Conservation (phyloP, 2,113 vertebrate genomes). For the Scomber colias region DNA sequence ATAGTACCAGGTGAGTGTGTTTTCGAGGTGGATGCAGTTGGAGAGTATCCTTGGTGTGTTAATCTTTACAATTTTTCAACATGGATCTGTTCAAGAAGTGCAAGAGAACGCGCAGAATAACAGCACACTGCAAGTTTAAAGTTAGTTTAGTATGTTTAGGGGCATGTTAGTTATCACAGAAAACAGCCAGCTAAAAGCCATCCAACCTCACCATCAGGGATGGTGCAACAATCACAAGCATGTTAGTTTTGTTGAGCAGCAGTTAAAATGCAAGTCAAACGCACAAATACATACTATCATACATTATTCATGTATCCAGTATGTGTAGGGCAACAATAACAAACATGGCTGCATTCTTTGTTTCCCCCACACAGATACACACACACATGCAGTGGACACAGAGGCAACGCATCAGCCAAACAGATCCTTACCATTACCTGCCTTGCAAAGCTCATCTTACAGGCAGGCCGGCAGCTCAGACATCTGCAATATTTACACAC, state of each 20-base stretch:
- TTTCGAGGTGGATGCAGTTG: conserved; percentile 1
- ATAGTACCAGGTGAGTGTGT: not conserved
- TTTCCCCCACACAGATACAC: conserved; percentile 9
- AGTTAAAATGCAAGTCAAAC: conserved; percentile 61
- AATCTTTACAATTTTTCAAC: conserved; percentile 11
- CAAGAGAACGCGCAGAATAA: not conserved
- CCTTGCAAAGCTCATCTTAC: conserved; percentile 89
- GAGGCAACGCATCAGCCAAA: conserved; percentile 79
- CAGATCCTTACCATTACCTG: conserved; percentile 94
- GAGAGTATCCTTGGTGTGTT: conserved; percentile 71
- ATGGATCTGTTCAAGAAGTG: not conserved
- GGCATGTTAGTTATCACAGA: conserved; percentile 31
- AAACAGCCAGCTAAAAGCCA: conserved; percentile 30
- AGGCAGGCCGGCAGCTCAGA: conserved; percentile 93
- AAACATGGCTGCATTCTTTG: not conserved
- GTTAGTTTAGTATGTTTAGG: not conserved
- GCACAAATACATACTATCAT: conserved; percentile 65
- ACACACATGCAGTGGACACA: conserved; percentile 67
- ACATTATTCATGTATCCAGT: conserved; percentile 71
- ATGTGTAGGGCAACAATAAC: not conserved
- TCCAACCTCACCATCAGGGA: conserved; percentile 6
- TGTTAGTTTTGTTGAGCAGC: conserved; percentile 67
- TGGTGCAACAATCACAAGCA: conserved; percentile 76
- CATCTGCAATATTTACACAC: conserved; percentile 96
- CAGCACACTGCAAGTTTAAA: conserved; percentile 1